Conservation (phyloP, 2,888 invertebrate genomes). For the Brenthis hecate region DNA sequence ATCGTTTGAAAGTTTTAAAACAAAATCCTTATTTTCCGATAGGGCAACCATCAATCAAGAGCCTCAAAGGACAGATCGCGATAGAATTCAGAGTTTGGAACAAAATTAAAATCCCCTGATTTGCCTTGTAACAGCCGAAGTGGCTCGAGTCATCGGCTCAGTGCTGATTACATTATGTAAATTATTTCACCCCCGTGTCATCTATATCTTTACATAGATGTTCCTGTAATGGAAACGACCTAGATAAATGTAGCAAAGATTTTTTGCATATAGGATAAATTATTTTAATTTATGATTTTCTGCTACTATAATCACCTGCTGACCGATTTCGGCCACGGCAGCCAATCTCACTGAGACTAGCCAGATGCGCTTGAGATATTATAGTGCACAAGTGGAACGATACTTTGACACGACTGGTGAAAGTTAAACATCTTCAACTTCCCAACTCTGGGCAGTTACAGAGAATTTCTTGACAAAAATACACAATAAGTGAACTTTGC, state of each 20-base stretch:
- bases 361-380: too few relatives aligned
- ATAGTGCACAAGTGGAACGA: too few relatives aligned
- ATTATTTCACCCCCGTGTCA: slow-evolving; percentile 62
- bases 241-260: slow-evolving; percentile 8
- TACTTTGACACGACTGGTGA: too few relatives aligned
- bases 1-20: slow-evolving; percentile 14
- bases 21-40: slow-evolving; percentile 42
- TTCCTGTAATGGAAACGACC: slow-evolving; percentile 35
- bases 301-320: too few relatives aligned
- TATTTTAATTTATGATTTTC: too few relatives aligned
- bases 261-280: too few relatives aligned
- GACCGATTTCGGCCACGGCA: too few relatives aligned
- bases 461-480: too few relatives aligned
- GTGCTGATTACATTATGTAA: slow-evolving; percentile 76
- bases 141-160: slow-evolving; percentile 68
- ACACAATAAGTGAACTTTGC: too few relatives aligned
- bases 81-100: slow-evolving; percentile 57
- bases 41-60: slow-evolving; percentile 45
- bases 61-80: slow-evolving; percentile 43
- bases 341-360: too few relatives aligned
- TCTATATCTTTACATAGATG: slow-evolving; percentile 56
- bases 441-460: too few relatives aligned
- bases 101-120: slow-evolving; percentile 69
- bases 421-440: too few relatives aligned
- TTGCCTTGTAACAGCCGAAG: slow-evolving; percentile 51